These are phyloP conservation scores for Mionectes olivaceus DNA, from an alignment of 2,797 vertebrate genomes.

Conservation along the genomic window DNA sequence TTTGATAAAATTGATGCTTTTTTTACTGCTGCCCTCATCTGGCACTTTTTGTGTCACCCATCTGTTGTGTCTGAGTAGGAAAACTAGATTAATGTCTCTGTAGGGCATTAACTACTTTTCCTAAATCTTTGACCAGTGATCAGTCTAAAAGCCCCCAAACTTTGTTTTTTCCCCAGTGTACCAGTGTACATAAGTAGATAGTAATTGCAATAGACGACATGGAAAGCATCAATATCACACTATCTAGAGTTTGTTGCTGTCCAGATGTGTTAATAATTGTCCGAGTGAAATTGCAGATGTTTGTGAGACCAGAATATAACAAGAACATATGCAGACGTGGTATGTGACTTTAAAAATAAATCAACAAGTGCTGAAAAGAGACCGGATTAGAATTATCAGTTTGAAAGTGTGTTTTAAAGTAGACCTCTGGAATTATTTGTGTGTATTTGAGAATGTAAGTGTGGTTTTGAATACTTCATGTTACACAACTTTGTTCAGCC, in stretches of 20 bases:
- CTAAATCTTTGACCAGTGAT: neutral
- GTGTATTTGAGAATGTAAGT: neutral
- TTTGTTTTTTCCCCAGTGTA: neutral
- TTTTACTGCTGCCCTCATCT: constrained; percentile 5
- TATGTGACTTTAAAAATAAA: neutral
- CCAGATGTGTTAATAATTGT: neutral
- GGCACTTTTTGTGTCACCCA: neutral
- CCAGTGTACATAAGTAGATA: neutral
- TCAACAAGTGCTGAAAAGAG: neutral
- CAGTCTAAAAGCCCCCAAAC: neutral
- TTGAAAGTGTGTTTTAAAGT: constrained; percentile 34
- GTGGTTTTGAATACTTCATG: neutral
- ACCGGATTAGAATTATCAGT: neutral
- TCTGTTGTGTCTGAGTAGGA: neutral
- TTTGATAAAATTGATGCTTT: neutral
- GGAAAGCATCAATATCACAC: neutral
- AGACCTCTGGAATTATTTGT: neutral
- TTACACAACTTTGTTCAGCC: neutral
- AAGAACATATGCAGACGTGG: neutral
- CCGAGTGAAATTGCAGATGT: neutral
- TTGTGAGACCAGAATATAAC: neutral
- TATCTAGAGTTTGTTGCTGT: neutral
- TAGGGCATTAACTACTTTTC: neutral
- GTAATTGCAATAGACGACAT: neutral
- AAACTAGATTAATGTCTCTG: neutral